Evolutionary conservation across 2,113 vertebrate genomes (phyloP), one percentile per base, ranked within the genome.

Genomic region (Tupaia tana): DNA sequence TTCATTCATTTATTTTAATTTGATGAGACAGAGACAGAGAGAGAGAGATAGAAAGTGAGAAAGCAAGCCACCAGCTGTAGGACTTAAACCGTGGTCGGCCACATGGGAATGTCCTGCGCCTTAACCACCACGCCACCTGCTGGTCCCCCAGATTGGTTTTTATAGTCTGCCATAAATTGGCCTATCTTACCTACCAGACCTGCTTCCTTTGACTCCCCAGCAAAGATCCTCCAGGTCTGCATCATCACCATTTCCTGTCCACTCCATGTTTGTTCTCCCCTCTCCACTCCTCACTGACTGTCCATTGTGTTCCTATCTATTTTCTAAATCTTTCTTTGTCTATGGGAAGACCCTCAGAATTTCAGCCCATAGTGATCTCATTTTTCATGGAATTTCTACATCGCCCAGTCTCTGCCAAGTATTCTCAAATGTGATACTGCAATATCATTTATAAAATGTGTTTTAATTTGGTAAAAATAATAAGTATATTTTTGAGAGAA

Each of bases 381-480:
- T 7, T 56, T 78, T 92, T 81, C 18, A 12, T 16, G 77, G 87
- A 94, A 12, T 19, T 86, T 8, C 34, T 59, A n/a, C 8, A 15
- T 18, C 18, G 67, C 54, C 63, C 3, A 61, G 27, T 89, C 54
- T 93, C 22, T 81, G 24, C 74, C 13, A 31, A 91, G 4, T 8
- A 2, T 77, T 89, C 18, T 83, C n/a, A 82, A 81, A 5, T 43
- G 54, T 7, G 2, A 27, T 34, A 13, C 71, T 87, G 22, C 43
- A 83, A 70, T n/a, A 77, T 16, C 3, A 34, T 14, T 63, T 90
- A 34, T 70, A 56, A 95, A 69, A 87, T 85, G 8, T 74, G 16
- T 94, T 92, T 93, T 66, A 83, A 79, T 89, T 92, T 92, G 34
- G 11, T 84, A 80, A 83, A 83, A 93, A 86, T 59, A 93, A 70